phyloP scores from a whole-genome alignment of 2,113 vertebrate species.

The Pseudolaguvia tuberculata region DNA sequence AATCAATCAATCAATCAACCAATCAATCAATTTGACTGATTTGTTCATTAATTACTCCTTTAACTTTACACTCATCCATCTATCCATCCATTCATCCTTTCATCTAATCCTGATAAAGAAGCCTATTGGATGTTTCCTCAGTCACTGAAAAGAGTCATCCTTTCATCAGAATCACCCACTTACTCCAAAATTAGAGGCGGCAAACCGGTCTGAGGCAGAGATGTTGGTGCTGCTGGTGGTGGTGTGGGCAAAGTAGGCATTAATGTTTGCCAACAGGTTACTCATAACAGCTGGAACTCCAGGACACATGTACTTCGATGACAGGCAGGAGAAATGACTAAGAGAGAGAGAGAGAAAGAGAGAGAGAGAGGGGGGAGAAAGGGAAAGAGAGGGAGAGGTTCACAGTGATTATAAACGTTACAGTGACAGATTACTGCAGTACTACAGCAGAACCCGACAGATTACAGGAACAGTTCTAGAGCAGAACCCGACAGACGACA shows the following conservation, averaged over 20 bases:
- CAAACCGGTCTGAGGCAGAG: conserved; percentile 93
- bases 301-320: conserved; percentile 98
- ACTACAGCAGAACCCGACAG: no score
- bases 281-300: conserved; percentile 98
- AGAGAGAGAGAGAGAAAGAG: conserved; percentile 41
- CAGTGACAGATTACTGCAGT: not conserved
- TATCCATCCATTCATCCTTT: not conserved
- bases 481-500: no score
- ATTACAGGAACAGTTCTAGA: no score
- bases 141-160: no score
- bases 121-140: no score
- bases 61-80: not conserved
- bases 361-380: not conserved
- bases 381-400: not conserved
- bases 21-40: not conserved
- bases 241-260: conserved; percentile 96
- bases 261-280: conserved; percentile 92
- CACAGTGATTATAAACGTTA: not conserved
- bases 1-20: not conserved
- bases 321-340: conserved; percentile 97
- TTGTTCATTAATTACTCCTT: not conserved
- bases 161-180: conserved; percentile 52
- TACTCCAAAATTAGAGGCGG: conserved; percentile 96
- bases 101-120: not conserved
- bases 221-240: conserved; percentile 90